Evolutionary conservation across 2,888 invertebrate species (phyloP), one percentile per base, ranked within the genome.

Genomic region (Perizoma affinitatum): DNA sequence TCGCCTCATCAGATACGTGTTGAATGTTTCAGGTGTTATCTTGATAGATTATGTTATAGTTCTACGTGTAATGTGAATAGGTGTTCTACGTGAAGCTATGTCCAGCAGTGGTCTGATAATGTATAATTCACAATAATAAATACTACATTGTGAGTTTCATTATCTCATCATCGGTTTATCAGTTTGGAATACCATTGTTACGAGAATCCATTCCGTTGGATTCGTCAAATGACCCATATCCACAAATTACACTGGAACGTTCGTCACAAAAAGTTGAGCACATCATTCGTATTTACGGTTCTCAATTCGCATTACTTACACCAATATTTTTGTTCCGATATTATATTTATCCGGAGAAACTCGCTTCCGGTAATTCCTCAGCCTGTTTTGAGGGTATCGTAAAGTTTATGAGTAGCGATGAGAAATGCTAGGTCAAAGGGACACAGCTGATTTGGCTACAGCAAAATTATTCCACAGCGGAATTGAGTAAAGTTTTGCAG

Each of bases 381-480:
- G 69, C 67, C 71, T 74, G 74, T 75, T 74, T 74, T 66, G 67
- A 72, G 73, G 67, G 72, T 67, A 57, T 76, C 79, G 76, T 84
- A 83, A 83, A 84, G 55, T 84, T 84, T 84, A 84, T 77, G 83
- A 78, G 72, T 70, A 61, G 59, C 70, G 68, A 73, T 74, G 76
- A 73, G 76, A 75, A 58, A 73, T 67, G 65, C 57, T 66, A 62
- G 77, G 80, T 82, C 81, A 76, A 78, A 77, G 67, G 70, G 66
- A 68, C 67, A 54, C 58, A 43, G 66, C 62, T 61, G 53, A 57
- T 51, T 45, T 44, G 6, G 47, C 11, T 38, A 35, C 40, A 34
- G 38, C 34, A n/a, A 49, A 7, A 44, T 33, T 36, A 45, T 22
- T 22, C 22, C 22, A 22, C 22, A 22, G 22, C 22, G 3, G 22